phyloP scores from a whole-genome alignment of 2,888 invertebrate genomes.

The Sthenelais limicola region DNA sequence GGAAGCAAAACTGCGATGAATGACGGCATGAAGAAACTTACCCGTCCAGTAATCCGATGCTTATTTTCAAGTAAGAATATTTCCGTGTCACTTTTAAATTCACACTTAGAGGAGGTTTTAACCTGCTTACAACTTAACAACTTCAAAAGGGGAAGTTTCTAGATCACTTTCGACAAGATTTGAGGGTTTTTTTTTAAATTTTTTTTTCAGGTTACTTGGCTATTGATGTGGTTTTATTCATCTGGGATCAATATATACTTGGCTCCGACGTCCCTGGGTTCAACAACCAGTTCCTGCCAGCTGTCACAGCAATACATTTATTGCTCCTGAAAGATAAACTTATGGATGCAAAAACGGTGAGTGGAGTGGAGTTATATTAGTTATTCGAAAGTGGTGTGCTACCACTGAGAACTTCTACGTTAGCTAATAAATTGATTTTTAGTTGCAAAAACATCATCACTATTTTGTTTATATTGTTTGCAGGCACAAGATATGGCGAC shows the following conservation, averaged over 20 bases:
- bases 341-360: slow-evolving; percentile 60
- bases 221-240: slow-evolving; percentile 65
- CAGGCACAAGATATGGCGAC: slow-evolving; percentile 63
- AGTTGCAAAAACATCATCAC: not conserved
- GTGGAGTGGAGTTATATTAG: slow-evolving; percentile 31
- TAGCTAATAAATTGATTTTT: not conserved
- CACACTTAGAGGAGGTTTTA: too few relatives aligned
- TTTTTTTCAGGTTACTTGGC: slow-evolving; percentile 62
- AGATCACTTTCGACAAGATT: too few relatives aligned
- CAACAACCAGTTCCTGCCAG: slow-evolving; percentile 66
- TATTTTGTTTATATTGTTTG: not conserved
- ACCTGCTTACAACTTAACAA: too few relatives aligned
- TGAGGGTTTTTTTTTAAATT: not conserved
- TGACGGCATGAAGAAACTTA: slow-evolving; percentile 60
- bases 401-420: not conserved
- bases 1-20: slow-evolving; percentile 59
- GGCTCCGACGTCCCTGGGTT: slow-evolving; percentile 68
- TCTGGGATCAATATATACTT: slow-evolving; percentile 72
- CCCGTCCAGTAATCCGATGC: slow-evolving; percentile 62
- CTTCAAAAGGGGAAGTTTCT: too few relatives aligned
- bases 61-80: slow-evolving; percentile 67
- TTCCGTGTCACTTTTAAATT: not conserved
- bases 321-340: slow-evolving; percentile 66
- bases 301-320: slow-evolving; percentile 64
- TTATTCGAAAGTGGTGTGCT: not conserved